Evolutionary conservation across 2,797 vertebrate species (phyloP).

Genomic region (Etheostoma nigrum): DNA sequence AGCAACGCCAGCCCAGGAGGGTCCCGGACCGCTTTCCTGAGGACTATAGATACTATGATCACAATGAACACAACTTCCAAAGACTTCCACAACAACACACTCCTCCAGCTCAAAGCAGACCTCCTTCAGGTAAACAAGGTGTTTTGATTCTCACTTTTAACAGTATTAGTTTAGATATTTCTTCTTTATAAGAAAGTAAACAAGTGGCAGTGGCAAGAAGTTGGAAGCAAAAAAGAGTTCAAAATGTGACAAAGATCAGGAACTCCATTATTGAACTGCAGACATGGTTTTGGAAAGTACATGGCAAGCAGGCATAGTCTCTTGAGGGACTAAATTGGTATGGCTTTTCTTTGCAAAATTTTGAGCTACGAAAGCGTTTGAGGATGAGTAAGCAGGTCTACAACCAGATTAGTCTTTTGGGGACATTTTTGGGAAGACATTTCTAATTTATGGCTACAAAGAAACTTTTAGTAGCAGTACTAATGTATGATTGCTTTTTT

Average conservation of each 20-base stretch:
- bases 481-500: slow-evolving; percentile 22
- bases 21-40: slow-evolving; percentile 90
- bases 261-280: neutral
- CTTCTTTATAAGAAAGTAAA: neutral
- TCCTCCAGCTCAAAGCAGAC: slow-evolving; percentile 90
- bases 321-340: neutral
- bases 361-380: neutral
- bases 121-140: slow-evolving; percentile 86
- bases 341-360: slow-evolving; percentile 7
- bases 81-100: slow-evolving; percentile 85
- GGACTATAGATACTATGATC: slow-evolving; percentile 94
- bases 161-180: neutral
- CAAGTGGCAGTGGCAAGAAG: neutral
- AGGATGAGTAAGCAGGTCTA: neutral
- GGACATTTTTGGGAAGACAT: neutral
- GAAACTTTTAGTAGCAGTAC: neutral
- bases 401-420: neutral
- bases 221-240: neutral
- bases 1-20: slow-evolving; percentile 75
- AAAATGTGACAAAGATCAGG: slow-evolving; percentile 10
- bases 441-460: neutral
- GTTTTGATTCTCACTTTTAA: neutral
- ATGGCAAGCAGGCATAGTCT: neutral
- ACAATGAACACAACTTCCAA: slow-evolving; percentile 90
- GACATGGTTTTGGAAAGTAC: slow-evolving; percentile 17